Conservation (phyloP, 1,140 invertebrate species). For the Drosophila nasuta region DNA sequence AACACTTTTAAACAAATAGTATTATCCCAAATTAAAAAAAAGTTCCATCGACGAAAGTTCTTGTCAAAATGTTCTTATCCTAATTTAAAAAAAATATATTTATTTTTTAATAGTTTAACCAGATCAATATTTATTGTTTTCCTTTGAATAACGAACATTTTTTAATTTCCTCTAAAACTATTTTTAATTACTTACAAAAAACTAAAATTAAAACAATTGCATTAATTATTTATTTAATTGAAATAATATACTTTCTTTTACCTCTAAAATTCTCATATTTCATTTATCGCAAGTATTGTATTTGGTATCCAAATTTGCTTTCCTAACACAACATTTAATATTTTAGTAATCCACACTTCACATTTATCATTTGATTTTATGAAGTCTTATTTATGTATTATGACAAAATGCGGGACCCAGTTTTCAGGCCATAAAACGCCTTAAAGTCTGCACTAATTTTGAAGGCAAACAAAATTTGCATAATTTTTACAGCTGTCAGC, state of each 20-base stretch:
- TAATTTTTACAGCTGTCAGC: slow-evolving; percentile 66
- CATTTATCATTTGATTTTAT: slow-evolving; percentile 30
- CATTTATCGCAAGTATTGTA: not conserved
- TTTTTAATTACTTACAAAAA: too few species aligned
- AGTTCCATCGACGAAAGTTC: too few species aligned
- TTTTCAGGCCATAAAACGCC: slow-evolving; percentile 38
- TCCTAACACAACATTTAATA: not conserved
- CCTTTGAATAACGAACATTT: too few species aligned
- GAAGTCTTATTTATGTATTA: slow-evolving; percentile 13
- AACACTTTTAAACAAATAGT: slow-evolving; percentile 2
- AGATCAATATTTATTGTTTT: too few species aligned
- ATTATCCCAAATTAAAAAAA: too few species aligned
- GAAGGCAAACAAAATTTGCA: slow-evolving; percentile 37
- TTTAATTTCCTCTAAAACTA: too few species aligned
- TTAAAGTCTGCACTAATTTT: slow-evolving; percentile 24
- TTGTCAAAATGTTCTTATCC: too few species aligned
- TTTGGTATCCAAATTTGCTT: not conserved
- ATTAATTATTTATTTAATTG: too few species aligned
- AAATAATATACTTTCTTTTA: too few species aligned
- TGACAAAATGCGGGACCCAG: slow-evolving; percentile 9
- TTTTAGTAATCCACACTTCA: not conserved
- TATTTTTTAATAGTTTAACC: too few species aligned
- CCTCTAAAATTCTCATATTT: not conserved
- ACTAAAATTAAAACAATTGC: too few species aligned
- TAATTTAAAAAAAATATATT: too few species aligned